Base-by-base conservation (phyloP, 2,797 vertebrate species). In the Gymnopithys bicolor region DNA sequence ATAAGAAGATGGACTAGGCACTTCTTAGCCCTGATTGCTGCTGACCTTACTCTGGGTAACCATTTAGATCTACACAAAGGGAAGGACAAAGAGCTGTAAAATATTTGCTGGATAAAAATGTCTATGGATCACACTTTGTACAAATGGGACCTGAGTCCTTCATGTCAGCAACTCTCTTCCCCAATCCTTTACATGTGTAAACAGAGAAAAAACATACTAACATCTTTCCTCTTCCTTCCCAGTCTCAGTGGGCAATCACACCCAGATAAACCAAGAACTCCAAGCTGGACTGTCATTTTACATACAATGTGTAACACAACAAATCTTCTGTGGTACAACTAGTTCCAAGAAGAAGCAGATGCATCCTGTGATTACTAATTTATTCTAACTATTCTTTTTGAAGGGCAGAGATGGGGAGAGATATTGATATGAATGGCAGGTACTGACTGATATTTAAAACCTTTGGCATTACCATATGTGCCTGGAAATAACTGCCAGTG, bases 391-490 rank as follows among this genome's bases (percentile, higher is more conserved):
- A 33, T 33, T 33, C 52, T 89, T 94, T 94, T 74, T 75, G 56
- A 82, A 75, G 33, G 33, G 35, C 85, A 87, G 39, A 88, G 30
- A 86, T 71, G 6, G 21, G 33, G 33, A 91, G 32, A 77, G 19
- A 73, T 89, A 87, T 56, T 88, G 68, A 45, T 86, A 83, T 76
- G 74, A 90, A 64, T 77, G 71, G 81, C 67, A 94, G 77, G 37
- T 84, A 93, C 63, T 56, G 55, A 81, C 69, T 92, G 82, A 67
- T 90, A 88, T 90, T 93, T 82, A 88, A 96, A 90, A 91, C 85
- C 87, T 90, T 94, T 84, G 77, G 37, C 89, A 88, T 86, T 81
- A 88, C 83, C 89, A 88, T 95, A 81, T 95, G 95, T 1, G 66
- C 79, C 79, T 93, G 62, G 41, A 96, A 95, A 88, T 84, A 88